These are phyloP conservation scores for Thalassarche chlororhynchos DNA, from an alignment of 2,113 vertebrate genomes.

Conservation along the genomic window DNA sequence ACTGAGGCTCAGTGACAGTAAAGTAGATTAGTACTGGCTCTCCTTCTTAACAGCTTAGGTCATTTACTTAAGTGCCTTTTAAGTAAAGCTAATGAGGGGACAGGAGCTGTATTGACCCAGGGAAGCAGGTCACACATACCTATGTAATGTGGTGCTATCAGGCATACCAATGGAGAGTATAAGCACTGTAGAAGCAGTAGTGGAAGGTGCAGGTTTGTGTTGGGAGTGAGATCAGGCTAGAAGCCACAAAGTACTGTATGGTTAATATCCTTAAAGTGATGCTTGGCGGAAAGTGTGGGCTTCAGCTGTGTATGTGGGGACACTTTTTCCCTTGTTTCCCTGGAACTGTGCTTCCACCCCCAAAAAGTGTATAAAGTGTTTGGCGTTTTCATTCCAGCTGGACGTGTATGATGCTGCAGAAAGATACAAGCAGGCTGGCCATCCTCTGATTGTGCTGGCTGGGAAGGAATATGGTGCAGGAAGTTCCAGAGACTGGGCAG, in stretches of 20 bases:
- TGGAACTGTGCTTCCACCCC: neutral
- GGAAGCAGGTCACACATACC: neutral
- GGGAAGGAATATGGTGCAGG: constrained; percentile 97
- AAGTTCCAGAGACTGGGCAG: constrained; percentile 98
- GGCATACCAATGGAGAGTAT: neutral
- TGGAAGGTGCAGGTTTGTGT: neutral
- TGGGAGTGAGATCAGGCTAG: neutral
- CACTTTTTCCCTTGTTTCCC: neutral
- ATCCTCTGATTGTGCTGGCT: constrained; percentile 88
- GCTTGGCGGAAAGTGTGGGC: neutral
- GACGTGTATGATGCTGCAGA: constrained; percentile 94
- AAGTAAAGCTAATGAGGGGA: neutral
- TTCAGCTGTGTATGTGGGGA: neutral
- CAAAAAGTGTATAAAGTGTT: neutral
- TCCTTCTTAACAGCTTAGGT: neutral
- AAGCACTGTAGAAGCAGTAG: neutral
- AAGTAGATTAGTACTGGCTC: neutral
- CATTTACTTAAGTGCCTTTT: neutral
- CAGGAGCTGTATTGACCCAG: neutral
- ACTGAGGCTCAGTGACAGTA: neutral
- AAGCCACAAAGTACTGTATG: neutral
- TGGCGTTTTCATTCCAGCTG: constrained; percentile 73
- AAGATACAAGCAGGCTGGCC: constrained; percentile 82
- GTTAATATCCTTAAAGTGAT: neutral
- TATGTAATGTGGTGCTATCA: neutral